Percentiles rank a stretch among this genome's conserved stretches.
These are phyloP conservation scores for Sipha flava DNA, from an alignment of 1,140 invertebrate species.

Conservation along the genomic window DNA sequence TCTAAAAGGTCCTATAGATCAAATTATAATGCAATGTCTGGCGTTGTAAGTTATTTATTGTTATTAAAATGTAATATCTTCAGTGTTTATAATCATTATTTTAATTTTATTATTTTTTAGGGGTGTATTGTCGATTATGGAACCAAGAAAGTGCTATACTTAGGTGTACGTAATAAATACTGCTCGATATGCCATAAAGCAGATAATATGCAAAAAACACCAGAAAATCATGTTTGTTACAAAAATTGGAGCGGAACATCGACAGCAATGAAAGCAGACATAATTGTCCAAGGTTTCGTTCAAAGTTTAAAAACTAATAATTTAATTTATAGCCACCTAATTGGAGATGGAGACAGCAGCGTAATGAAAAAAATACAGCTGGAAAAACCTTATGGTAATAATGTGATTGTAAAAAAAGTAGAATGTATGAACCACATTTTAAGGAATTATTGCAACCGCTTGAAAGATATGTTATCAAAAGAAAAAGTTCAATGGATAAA, in stretches of 20 bases:
- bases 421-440: not conserved
- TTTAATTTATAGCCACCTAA: constrained; percentile 34
- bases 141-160: not conserved
- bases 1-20: not conserved
- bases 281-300: not conserved
- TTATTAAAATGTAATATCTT: not conserved
- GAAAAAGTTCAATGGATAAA: not conserved
- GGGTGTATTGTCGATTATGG: not conserved
- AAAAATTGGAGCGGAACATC: not conserved
- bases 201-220: not conserved
- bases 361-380: constrained; percentile 14
- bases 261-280: not conserved
- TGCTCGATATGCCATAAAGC: not conserved
- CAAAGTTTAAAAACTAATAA: not conserved
- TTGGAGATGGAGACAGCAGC: constrained; percentile 43
- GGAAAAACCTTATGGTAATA: not conserved
- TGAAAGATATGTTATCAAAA: not conserved
- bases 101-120: not conserved
- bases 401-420: not conserved
- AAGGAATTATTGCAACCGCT: not conserved
- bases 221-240: not conserved
- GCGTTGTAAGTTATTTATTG: not conserved
- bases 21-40: not conserved
- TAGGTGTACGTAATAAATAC: not conserved
- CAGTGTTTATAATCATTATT: not conserved